Conservation (phyloP, 2,888 invertebrate genomes). For the Onchidella celtica region DNA sequence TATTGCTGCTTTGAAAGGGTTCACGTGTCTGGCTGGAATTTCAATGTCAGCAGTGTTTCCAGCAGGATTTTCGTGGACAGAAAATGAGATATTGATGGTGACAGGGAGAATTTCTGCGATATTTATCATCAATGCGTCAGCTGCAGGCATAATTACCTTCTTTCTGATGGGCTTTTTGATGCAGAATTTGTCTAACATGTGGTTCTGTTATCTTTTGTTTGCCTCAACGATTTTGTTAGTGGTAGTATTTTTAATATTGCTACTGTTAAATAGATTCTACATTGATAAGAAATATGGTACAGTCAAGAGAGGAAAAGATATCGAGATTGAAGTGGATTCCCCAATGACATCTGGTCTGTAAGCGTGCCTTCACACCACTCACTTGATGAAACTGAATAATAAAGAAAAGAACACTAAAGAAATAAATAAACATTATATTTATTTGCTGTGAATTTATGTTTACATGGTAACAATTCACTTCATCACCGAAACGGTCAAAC, state of each 20-base stretch:
- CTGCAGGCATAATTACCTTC: constrained; percentile 78
- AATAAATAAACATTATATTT: too few species aligned
- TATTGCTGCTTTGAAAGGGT: neutral
- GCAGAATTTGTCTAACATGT: constrained; percentile 67
- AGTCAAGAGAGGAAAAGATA: too few species aligned
- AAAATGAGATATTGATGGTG: constrained; percentile 75
- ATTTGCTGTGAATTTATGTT: too few species aligned
- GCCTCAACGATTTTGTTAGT: constrained; percentile 59
- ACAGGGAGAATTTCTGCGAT: constrained; percentile 77
- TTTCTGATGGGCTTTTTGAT: constrained; percentile 74
- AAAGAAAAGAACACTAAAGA: too few species aligned
- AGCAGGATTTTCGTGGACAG: constrained; percentile 78
- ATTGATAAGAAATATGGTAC: constrained; percentile 14
- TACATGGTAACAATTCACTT: too few species aligned
- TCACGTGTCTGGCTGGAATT: constrained; percentile 66
- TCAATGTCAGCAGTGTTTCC: constrained; percentile 80
- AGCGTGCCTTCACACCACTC: too few species aligned
- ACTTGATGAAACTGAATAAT: too few species aligned
- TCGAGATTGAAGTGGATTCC: too few species aligned
- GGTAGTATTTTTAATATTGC: constrained; percentile 58
- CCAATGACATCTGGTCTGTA: too few species aligned
- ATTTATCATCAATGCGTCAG: constrained; percentile 76
- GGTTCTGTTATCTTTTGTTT: constrained; percentile 73
- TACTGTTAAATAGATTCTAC: constrained; percentile 18
- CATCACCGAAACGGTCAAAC: too few species aligned